Evolutionary conservation across 2,113 vertebrate species (phyloP).

Genomic region (Elephas maximus): DNA sequence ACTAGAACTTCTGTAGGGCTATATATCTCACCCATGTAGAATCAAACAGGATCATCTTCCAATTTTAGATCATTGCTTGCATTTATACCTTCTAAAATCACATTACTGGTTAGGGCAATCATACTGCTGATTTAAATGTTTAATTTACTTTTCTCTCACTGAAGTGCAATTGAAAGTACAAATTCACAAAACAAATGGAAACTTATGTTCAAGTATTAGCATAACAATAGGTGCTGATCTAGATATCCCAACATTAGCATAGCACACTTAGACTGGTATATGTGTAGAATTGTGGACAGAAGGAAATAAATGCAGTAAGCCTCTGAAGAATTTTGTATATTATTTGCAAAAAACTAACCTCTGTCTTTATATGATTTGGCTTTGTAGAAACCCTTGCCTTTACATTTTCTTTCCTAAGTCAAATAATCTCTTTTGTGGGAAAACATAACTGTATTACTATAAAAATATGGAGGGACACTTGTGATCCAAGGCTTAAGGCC

Average conservation of each 20-base stretch:
- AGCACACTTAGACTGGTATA: too few relatives aligned
- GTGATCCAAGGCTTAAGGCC: not conserved
- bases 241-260: not conserved
- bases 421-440: not conserved
- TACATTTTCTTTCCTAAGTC: not conserved
- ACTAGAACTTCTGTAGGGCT: not conserved
- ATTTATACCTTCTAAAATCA: not conserved
- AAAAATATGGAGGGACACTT: not conserved
- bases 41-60: not conserved
- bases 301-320: not conserved
- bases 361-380: not conserved
- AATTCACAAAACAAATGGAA: not conserved
- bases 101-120: not conserved
- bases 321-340: not conserved
- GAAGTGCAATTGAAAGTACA: not conserved
- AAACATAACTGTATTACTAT: constrained; percentile 17
- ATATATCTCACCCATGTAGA: not conserved
- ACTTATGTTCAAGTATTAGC: not conserved
- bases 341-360: not conserved
- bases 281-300: not conserved
- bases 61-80: not conserved
- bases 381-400: not conserved
- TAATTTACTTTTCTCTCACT: not conserved
- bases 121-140: not conserved
- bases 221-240: not conserved